Percentiles rank a stretch among this genome's conserved stretches.
Conservation (phyloP, 92 coral and sea anemone species). For the Chrysogorgia sp. region DNA sequence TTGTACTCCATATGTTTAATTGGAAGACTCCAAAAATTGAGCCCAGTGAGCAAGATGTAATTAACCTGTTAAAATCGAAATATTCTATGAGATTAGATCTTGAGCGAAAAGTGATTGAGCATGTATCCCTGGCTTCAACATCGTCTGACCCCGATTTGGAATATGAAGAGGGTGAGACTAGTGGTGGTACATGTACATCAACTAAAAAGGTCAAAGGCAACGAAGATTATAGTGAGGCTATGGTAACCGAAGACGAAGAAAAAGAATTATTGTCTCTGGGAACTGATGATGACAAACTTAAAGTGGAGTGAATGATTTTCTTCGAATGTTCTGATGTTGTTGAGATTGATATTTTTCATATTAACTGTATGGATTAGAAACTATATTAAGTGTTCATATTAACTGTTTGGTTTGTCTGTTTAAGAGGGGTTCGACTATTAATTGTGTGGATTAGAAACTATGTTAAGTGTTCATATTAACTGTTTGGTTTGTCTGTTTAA, state of each 20-base stretch:
- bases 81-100: conserved; percentile 3
- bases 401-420: too few species aligned
- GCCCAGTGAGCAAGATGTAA: not conserved
- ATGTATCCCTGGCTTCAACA: not conserved
- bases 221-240: not conserved
- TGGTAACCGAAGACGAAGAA: not conserved
- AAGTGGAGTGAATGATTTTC: not conserved
- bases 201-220: not conserved
- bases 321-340: too few species aligned
- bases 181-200: not conserved
- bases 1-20: conserved; percentile 9
- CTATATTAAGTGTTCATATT: too few species aligned
- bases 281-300: not conserved
- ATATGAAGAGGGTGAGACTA: not conserved
- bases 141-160: not conserved
- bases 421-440: too few species aligned
- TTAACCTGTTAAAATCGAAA: conserved; percentile 7
- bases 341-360: too few species aligned
- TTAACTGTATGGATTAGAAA: too few species aligned
- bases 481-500: too few species aligned
- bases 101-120: conserved; percentile 14
- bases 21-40: conserved; percentile 5
- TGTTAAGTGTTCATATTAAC: too few species aligned
- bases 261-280: not conserved
- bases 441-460: too few species aligned